phyloP scores from a whole-genome alignment of 1,140 invertebrate species.

The Psix sp. region DNA sequence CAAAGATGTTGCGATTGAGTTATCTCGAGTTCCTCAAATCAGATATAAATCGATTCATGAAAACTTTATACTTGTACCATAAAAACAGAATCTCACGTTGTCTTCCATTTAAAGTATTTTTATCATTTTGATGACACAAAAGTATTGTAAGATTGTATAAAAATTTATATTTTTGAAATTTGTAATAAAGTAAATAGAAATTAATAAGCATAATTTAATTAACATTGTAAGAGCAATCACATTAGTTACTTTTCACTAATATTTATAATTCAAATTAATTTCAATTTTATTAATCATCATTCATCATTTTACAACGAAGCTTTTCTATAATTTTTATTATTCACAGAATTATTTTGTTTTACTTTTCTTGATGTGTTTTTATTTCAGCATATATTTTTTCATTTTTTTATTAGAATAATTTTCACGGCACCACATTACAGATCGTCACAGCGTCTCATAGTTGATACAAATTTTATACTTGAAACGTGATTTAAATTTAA shows the following conservation, averaged over 20 bases:
- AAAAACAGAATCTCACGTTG: constrained; percentile 8
- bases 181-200: constrained; percentile 20
- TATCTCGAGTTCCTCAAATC: too few relatives aligned
- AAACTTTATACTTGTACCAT: too few relatives aligned
- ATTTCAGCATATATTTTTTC: constrained; percentile 11
- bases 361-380: constrained; percentile 19
- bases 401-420: neutral
- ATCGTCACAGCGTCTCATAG: constrained; percentile 1
- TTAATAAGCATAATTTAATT: neutral
- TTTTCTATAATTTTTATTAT: neutral
- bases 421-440: constrained; percentile 2
- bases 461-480: constrained; percentile 23
- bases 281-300: neutral
- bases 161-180: constrained; percentile 24
- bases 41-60: too few relatives aligned
- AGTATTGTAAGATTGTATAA: constrained; percentile 22
- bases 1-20: too few relatives aligned
- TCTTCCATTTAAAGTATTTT: constrained; percentile 6
- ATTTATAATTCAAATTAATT: constrained; percentile 1
- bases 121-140: too few relatives aligned
- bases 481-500: constrained; percentile 58
- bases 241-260: neutral
- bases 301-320: neutral
- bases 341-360: neutral
- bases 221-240: neutral